Conservation (phyloP, 2,888 invertebrate species). For the Clusia tigrina region DNA sequence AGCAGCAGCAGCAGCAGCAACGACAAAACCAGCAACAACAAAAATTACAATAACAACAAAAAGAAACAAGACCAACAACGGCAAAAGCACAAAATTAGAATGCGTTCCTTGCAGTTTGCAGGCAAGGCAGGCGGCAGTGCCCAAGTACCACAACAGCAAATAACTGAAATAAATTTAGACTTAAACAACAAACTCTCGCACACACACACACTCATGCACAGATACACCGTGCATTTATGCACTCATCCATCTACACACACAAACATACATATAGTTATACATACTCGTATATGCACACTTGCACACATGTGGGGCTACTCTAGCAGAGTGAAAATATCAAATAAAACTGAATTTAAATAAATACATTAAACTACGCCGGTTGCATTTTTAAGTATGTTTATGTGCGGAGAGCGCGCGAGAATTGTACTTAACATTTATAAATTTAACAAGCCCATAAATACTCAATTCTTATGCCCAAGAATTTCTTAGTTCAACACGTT, state of each 20-base stretch:
- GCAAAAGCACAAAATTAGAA: constrained; percentile 5
- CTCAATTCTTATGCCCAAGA: background rate
- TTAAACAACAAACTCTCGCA: background rate
- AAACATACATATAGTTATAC: too few relatives aligned
- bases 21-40: background rate
- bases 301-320: background rate
- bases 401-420: background rate
- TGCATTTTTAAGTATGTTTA: constrained; percentile 21
- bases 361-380: constrained; percentile 19
- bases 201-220: background rate
- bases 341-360: constrained; percentile 27
- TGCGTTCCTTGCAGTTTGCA: constrained; percentile 1
- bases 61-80: background rate
- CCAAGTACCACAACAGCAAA: too few relatives aligned
- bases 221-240: background rate
- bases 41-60: background rate
- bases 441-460: background rate
- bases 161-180: constrained; percentile 6
- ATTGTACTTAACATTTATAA: background rate
- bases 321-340: constrained; percentile 21
- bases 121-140: too few relatives aligned
- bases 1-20: background rate
- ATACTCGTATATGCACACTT: background rate
- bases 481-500: constrained; percentile 1
- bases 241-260: background rate